Conservation (phyloP, 2,113 vertebrate species). For the Carassius carassius region DNA sequence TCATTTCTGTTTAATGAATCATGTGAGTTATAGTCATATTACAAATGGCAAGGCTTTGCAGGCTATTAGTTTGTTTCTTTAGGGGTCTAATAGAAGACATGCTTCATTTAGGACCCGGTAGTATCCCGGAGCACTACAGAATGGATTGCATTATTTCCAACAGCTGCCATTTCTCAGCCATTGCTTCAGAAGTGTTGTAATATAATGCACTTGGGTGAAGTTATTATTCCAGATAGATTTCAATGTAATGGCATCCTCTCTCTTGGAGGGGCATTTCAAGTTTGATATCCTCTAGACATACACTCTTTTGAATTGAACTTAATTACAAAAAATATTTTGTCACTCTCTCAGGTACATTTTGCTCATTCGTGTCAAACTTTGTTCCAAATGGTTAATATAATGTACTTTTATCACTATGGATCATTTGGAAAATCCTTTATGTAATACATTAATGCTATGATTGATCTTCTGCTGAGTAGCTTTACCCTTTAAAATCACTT, state of each 20-base stretch:
- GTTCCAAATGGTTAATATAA: slow-evolving; percentile 59
- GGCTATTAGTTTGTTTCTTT: slow-evolving; percentile 99
- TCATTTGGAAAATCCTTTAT: slow-evolving; percentile 46
- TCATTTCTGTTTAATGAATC: slow-evolving; percentile 99
- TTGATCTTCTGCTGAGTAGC: slow-evolving; percentile 9
- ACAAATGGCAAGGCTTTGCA: slow-evolving; percentile 96
- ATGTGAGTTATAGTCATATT: slow-evolving; percentile 99
- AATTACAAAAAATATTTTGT: slow-evolving; percentile 65
- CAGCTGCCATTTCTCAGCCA: slow-evolving; percentile 86
- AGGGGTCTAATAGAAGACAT: slow-evolving; percentile 97
- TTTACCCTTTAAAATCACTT: slow-evolving; percentile 2
- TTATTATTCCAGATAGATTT: slow-evolving; percentile 79
- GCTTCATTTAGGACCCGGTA: slow-evolving; percentile 88
- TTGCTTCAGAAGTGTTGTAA: slow-evolving; percentile 80
- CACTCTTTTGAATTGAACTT: slow-evolving; percentile 57
- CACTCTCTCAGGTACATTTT: slow-evolving; percentile 58
- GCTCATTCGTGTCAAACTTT: slow-evolving; percentile 61
- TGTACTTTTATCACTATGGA: slow-evolving; percentile 60
- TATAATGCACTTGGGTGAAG: slow-evolving; percentile 77
- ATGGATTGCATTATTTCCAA: slow-evolving; percentile 96
- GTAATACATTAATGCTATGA: background rate
- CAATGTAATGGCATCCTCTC: slow-evolving; percentile 71
- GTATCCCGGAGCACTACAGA: slow-evolving; percentile 86
- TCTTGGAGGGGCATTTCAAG: slow-evolving; percentile 63
- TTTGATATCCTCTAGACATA: slow-evolving; percentile 51